phyloP scores from a whole-genome alignment of 2,888 invertebrate genomes.

The Halictus quadricinctus region DNA sequence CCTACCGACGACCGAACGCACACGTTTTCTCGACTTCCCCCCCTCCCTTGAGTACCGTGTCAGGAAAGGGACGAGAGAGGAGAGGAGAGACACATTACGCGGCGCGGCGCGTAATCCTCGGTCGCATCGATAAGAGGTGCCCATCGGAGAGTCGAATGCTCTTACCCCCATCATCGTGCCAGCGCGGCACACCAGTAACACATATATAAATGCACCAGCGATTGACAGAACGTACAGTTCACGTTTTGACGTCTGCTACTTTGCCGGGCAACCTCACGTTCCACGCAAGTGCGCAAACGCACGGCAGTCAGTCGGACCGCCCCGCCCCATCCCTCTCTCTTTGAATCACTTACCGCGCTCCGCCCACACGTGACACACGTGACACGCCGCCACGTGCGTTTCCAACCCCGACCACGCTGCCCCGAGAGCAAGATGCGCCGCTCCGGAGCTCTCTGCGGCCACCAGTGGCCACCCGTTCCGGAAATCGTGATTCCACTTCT shows the following conservation, averaged over 20 bases:
- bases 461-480: neutral
- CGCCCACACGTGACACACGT: neutral
- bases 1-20: conserved; percentile 16
- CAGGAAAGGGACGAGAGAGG: neutral
- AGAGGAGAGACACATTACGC: conserved; percentile 43
- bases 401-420: neutral
- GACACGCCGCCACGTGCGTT: conserved; percentile 36
- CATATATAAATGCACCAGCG: conserved; percentile 73
- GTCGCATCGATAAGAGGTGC: conserved; percentile 66
- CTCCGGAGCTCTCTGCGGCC: neutral
- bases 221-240: conserved; percentile 71
- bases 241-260: conserved; percentile 63
- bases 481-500: neutral
- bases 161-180: conserved; percentile 64
- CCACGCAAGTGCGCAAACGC: neutral
- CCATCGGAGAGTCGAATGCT: conserved; percentile 53
- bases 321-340: neutral
- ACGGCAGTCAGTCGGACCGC: neutral
- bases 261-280: conserved; percentile 12
- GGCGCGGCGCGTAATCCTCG: conserved; percentile 62
- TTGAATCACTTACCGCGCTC: neutral
- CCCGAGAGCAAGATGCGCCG: neutral
- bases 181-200: conserved; percentile 58
- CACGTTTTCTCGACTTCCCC: neutral
- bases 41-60: neutral